These are phyloP conservation scores for Zaprionus kolodkinae DNA, from an alignment of 1,140 invertebrate species.

Conservation along the genomic window DNA sequence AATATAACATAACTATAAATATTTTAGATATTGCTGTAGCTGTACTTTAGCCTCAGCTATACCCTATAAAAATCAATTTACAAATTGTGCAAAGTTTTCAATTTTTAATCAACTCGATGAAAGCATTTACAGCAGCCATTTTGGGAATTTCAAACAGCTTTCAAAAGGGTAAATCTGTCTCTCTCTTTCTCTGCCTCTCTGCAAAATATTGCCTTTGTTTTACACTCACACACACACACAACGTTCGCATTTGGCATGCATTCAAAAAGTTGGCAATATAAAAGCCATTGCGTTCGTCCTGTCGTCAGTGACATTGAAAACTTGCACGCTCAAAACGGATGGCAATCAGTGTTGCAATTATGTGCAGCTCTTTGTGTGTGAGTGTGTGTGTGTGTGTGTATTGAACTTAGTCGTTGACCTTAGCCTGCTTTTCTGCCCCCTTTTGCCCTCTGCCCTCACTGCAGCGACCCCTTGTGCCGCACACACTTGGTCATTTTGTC, in stretches of 20 bases:
- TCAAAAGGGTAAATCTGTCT: slow-evolving; percentile 26
- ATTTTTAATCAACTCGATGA: slow-evolving; percentile 65
- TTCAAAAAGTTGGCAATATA: slow-evolving; percentile 61
- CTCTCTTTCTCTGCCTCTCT: slow-evolving; percentile 10
- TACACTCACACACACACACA: background rate
- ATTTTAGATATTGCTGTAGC: background rate
- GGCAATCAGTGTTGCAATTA: slow-evolving; percentile 75
- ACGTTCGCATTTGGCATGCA: slow-evolving; percentile 65
- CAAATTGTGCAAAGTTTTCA: slow-evolving; percentile 22
- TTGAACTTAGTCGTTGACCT: slow-evolving; percentile 75
- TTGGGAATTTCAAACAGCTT: background rate
- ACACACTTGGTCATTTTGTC: slow-evolving; percentile 62
- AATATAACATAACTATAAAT: background rate
- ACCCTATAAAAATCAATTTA: background rate
- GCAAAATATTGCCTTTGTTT: slow-evolving; percentile 47
- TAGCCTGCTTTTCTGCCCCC: slow-evolving; percentile 64
- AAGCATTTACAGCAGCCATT: slow-evolving; percentile 25
- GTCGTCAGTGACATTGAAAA: slow-evolving; percentile 70
- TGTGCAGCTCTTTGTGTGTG: slow-evolving; percentile 30
- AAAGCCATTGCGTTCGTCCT: slow-evolving; percentile 48
- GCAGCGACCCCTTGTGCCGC: background rate
- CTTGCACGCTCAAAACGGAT: slow-evolving; percentile 57
- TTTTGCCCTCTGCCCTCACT: background rate
- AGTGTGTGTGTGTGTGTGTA: slow-evolving; percentile 40
- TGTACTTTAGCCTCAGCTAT: background rate